These are phyloP conservation scores for Lepidocolaptes lacrymiger DNA, from an alignment of 2,797 vertebrate genomes.

Conservation along the genomic window DNA sequence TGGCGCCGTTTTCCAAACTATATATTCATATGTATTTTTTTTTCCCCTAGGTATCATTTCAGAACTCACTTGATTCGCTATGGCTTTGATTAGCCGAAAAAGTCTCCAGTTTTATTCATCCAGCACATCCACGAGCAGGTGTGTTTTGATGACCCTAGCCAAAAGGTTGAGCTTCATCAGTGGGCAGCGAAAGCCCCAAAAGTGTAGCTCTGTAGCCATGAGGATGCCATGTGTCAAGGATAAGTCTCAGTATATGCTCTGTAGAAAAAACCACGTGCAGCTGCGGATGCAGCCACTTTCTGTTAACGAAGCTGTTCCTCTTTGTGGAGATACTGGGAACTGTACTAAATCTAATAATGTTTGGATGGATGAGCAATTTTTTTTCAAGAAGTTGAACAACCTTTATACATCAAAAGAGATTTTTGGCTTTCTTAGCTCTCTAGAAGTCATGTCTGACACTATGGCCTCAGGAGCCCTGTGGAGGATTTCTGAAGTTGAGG, in stretches of 20 bases:
- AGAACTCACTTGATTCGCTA: background rate
- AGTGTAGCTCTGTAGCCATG: background rate
- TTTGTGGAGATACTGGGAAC: conserved; percentile 61
- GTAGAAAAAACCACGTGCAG: conserved; percentile 60
- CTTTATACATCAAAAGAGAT: conserved; percentile 80
- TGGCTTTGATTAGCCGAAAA: conserved; percentile 68
- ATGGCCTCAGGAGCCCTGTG: conserved; percentile 83
- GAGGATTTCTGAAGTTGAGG: conserved; percentile 84
- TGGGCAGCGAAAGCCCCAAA: background rate
- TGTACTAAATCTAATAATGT: conserved; percentile 45
- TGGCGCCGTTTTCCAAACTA: background rate
- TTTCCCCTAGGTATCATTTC: background rate
- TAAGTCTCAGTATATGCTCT: background rate
- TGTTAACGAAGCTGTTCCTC: conserved; percentile 48
- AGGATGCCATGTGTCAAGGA: background rate
- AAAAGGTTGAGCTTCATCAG: background rate
- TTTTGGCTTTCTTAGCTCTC: conserved; percentile 76
- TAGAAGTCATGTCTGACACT: conserved; percentile 76
- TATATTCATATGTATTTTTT: background rate
- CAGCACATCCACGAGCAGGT: background rate
- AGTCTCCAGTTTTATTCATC: conserved; percentile 34
- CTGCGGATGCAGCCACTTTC: conserved; percentile 65
- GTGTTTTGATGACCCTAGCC: conserved; percentile 36
- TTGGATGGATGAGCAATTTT: conserved; percentile 70
- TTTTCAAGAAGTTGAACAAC: conserved; percentile 69